Evolutionary conservation across 2,888 invertebrate species (phyloP), one percentile per base, ranked within the genome.

Genomic region (Cheilosia vernalis): DNA sequence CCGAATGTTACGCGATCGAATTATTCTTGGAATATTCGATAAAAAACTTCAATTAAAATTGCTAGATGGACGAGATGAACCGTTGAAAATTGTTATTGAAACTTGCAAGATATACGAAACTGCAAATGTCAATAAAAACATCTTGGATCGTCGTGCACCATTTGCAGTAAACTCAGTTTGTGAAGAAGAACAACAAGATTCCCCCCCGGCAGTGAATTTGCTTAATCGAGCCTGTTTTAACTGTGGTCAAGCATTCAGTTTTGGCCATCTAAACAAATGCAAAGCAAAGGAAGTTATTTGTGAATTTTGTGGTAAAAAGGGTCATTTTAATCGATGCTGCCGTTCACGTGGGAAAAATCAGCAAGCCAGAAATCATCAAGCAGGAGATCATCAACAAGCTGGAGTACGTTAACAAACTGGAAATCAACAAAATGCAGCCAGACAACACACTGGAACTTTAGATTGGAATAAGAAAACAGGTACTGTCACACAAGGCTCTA

Each of bases 261-360:
- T 24, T 37, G 15, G 49, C 1, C 76, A 85, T 21, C 30, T 63
- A 2, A 17, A 10, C 3, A 17, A 15, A 15, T 81, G 60, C n/a
- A 61, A 42, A 63, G 78, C 78, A n/a, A 78, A 76, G 15, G 58
- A 21, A 9, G 21, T 60, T n/a, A 61, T 49, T n/a, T 79, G 66
- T 30, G 13, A 44, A 10, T 10, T 13, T 13, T 55, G 78, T 44
- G 53, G 53, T n/a, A 51, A 21, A 63, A 37, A 61, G 15, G 15
- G 10, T 13, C 3, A 51, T 27, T 51, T 56, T 33, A 33, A 33
- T 30, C 44, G 61, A 15, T 27, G 17, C 21, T 44, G 9, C 13
- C 15, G 44, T 10, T 19, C 17, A 37, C 21, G 21, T 10, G 61
- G 9, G 7, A 61, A 27, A 47, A 56, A 56, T 6, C 33, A 33